These are phyloP conservation scores for Limnephilus rhombicus DNA, from an alignment of 2,888 invertebrate species.

Conservation along the genomic window DNA sequence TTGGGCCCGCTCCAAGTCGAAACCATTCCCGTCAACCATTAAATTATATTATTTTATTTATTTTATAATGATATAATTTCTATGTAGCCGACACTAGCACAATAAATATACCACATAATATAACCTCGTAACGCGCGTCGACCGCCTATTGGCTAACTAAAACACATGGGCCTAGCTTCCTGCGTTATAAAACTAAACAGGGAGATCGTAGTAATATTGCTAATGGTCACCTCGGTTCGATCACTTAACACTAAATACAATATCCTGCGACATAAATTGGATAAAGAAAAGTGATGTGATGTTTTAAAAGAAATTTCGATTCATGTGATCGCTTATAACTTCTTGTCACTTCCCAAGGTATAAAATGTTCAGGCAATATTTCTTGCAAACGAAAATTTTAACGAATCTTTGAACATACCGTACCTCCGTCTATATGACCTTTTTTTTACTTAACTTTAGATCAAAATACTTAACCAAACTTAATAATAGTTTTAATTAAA, in stretches of 20 bases:
- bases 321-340: too few relatives aligned
- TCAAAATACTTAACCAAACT: too few relatives aligned
- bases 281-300: neutral
- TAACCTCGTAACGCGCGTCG: neutral
- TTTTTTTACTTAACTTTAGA: too few relatives aligned
- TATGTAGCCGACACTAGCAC: neutral
- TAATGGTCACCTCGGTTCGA: neutral
- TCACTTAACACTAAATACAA: neutral
- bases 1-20: neutral
- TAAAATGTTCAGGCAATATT: too few relatives aligned
- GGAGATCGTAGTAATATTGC: neutral
- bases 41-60: neutral
- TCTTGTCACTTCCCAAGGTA: too few relatives aligned
- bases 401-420: too few relatives aligned
- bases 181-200: neutral
- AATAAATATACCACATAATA: neutral
- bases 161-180: constrained; percentile 10
- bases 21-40: neutral
- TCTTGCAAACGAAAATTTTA: too few relatives aligned
- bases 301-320: neutral
- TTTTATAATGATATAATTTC: neutral
- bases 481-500: too few relatives aligned
- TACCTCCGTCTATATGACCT: too few relatives aligned
- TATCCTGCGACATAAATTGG: neutral
- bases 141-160: neutral